These are phyloP conservation scores for Willowsia nigromaculata DNA, from an alignment of 2,888 invertebrate species.

Conservation along the genomic window DNA sequence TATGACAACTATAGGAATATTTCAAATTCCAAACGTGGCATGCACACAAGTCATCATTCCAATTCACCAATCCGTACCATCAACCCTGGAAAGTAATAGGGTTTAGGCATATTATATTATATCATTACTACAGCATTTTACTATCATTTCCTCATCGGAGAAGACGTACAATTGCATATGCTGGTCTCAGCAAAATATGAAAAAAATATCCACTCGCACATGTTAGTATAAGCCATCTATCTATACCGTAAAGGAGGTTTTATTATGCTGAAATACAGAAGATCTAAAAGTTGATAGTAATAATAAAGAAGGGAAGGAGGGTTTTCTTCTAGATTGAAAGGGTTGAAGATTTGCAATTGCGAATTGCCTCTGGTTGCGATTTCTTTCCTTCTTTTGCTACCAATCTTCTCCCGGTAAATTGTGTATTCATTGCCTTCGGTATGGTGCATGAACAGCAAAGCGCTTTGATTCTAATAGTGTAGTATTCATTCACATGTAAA, in stretches of 20 bases:
- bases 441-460: not conserved
- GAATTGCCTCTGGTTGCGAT: conserved; percentile 17
- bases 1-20: conserved; percentile 43
- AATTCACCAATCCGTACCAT: not conserved
- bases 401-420: not conserved
- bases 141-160: not conserved
- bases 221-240: not conserved
- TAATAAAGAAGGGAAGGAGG: not conserved
- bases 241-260: not conserved
- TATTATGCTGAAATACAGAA: not conserved
- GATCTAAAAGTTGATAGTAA: not conserved
- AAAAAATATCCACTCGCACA: not conserved
- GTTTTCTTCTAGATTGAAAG: not conserved
- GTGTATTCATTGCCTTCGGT: conserved; percentile 27
- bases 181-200: not conserved
- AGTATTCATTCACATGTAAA: conserved; percentile 49
- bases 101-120: not conserved
- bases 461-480: not conserved
- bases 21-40: conserved; percentile 30
- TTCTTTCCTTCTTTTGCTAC: not conserved
- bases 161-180: not conserved
- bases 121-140: not conserved
- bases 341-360: conserved; percentile 5
- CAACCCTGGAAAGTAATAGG: not conserved
- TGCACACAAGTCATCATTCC: conserved; percentile 8